phyloP scores from a whole-genome alignment of 2,113 vertebrate species.

The Lates calcarifer region DNA sequence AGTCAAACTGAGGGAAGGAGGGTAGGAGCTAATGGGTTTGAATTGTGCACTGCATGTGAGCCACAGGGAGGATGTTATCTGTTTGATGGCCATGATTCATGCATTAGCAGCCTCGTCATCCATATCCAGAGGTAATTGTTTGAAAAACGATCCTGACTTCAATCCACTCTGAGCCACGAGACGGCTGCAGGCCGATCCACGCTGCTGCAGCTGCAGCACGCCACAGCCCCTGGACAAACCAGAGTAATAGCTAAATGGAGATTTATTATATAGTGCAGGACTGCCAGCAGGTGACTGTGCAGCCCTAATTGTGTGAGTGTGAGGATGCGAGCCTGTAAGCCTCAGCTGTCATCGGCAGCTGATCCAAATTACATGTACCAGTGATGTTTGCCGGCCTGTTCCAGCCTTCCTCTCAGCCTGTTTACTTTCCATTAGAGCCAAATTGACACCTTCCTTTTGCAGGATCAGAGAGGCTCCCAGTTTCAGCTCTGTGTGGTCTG shows the following conservation, averaged over 20 bases:
- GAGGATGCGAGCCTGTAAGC: slow-evolving; percentile 29
- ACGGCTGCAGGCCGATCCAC: slow-evolving; percentile 11
- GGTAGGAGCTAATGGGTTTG: slow-evolving; percentile 42
- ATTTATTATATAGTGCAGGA: slow-evolving; percentile 11
- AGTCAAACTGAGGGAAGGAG: slow-evolving; percentile 22
- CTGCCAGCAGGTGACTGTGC: slow-evolving; percentile 42
- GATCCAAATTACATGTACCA: slow-evolving; percentile 55
- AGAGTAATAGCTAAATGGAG: background rate
- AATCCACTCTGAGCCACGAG: slow-evolving; percentile 8
- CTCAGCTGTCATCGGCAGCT: slow-evolving; percentile 41
- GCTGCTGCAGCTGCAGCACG: background rate
- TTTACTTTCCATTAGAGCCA: slow-evolving; percentile 60
- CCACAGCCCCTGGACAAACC: background rate
- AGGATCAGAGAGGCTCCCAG: slow-evolving; percentile 24
- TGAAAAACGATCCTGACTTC: slow-evolving; percentile 38
- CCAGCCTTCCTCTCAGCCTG: slow-evolving; percentile 18
- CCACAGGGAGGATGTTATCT: background rate
- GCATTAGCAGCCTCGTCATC: slow-evolving; percentile 37
- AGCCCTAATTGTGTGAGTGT: background rate
- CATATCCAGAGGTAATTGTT: slow-evolving; percentile 32
- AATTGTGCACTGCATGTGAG: background rate
- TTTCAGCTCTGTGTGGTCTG: slow-evolving; percentile 31
- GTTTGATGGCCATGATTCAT: slow-evolving; percentile 15
- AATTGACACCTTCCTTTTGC: slow-evolving; percentile 47
- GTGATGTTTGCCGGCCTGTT: slow-evolving; percentile 54